A percentile compares a stretch with the other conserved stretches of the same genome.
phyloP scores from a whole-genome alignment of 1,140 invertebrate species.

The Euura saliciscinereae region DNA sequence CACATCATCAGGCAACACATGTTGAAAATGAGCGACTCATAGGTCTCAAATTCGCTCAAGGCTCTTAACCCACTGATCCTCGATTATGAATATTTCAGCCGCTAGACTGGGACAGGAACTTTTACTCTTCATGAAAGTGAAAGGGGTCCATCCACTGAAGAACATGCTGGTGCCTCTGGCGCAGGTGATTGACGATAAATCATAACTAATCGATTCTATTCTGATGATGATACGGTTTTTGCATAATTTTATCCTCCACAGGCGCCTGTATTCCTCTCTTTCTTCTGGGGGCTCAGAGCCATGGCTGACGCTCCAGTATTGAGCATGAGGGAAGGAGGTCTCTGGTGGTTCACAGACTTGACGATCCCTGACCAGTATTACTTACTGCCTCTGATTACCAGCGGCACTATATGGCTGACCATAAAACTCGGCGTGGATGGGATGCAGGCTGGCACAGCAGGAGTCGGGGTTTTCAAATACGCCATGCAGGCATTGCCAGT shows the following conservation, averaged over 20 bases:
- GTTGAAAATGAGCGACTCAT: no score
- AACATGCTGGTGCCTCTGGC: conserved; percentile 79
- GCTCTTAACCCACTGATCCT: conserved; percentile 12
- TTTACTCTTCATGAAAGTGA: conserved; percentile 78
- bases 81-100: conserved; percentile 55
- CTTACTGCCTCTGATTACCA: conserved; percentile 84
- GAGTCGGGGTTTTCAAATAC: conserved; percentile 75
- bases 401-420: conserved; percentile 77
- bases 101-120: conserved; percentile 76
- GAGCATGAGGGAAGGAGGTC: conserved; percentile 86
- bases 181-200: conserved; percentile 65
- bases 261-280: conserved; percentile 89
- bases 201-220: not conserved
- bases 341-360: conserved; percentile 93
- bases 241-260: conserved; percentile 52
- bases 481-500: conserved; percentile 78
- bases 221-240: not conserved
- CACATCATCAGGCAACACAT: conserved; percentile 12
- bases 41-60: no score
- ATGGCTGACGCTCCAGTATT: conserved; percentile 90
- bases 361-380: conserved; percentile 90
- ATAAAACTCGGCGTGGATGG: conserved; percentile 86
- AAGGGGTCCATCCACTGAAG: conserved; percentile 81
- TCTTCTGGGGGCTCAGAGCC: conserved; percentile 81
- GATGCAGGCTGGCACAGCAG: conserved; percentile 68